Base-by-base conservation (phyloP, 2,113 vertebrate species). In the Colaptes auratus region DNA sequence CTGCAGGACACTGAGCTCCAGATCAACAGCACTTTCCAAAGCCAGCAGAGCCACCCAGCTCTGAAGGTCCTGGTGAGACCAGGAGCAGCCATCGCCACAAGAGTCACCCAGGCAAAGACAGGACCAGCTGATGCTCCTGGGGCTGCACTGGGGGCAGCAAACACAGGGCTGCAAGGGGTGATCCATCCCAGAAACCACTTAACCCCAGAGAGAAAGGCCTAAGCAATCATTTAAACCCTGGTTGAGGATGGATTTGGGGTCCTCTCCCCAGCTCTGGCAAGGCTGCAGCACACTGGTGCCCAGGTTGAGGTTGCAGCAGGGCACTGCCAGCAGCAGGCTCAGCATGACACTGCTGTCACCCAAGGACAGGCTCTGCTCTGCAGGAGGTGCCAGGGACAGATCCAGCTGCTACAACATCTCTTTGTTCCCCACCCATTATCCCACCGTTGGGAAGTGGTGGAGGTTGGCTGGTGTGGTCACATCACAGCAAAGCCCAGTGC, bases 301-400 rank as follows among this genome's bases (percentile, higher is more conserved):
- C 1, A 2, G 53, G 33, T 31, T 39, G 39, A 75, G 20, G 58
- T 16, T 25, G 52, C 58, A 50, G 59, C 23, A 17, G 9, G 27
- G 42, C 65, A 30, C 23, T 10, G 3, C 46, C 0, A 9, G 77
- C 63, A 80, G 64, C 7, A 19, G 64, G 55, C 78, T 64, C 46
- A 63, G 67, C 48, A 12, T 1, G 0, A 6, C 0, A 0, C 65
- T 12, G 25, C 33, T 78, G 6, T 56, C 4, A 2, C 27, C 79
- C 60, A 80, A 80, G 93, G 83, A 81, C 8, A 0, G 36, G 50
- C 50, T 56, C 67, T 80, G 64, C 64, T 84, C 76, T 69, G 0
- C n/a, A 4, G 64, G 64, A 83, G 90, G 61, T 3, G 15, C 74
- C 2, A 1, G 44, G 31, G 4, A 28, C 2, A 4, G 39, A 59